Evolutionary conservation across 2,113 vertebrate species (phyloP).

Genomic region (Columba janthina): DNA sequence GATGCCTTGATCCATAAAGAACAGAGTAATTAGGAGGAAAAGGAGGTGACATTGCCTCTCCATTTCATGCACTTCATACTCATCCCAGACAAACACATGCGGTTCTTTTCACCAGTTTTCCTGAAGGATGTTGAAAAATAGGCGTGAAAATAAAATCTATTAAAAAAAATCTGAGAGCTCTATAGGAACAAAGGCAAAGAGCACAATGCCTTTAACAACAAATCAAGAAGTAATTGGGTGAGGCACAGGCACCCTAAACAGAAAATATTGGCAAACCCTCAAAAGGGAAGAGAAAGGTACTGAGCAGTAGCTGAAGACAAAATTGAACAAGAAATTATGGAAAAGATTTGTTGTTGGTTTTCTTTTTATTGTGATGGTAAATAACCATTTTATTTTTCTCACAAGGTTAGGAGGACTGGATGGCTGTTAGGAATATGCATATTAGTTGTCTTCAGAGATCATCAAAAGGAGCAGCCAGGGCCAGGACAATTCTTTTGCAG

Average conservation of each 20-base stretch:
- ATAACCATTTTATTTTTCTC: not conserved
- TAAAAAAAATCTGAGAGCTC: not conserved
- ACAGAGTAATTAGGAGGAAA: not conserved
- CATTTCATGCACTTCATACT: not conserved
- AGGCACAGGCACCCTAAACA: not conserved
- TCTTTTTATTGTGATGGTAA: not conserved
- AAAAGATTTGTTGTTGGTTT: not conserved
- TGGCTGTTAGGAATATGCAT: not conserved
- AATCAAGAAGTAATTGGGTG: not conserved
- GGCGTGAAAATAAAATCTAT: not conserved
- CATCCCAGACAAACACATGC: not conserved
- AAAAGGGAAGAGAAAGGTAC: not conserved
- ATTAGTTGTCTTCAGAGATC: not conserved
- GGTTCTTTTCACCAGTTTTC: not conserved
- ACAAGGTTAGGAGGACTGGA: not conserved
- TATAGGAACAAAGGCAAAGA: not conserved
- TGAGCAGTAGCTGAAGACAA: not conserved
- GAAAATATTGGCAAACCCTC: not conserved
- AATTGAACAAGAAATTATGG: not conserved
- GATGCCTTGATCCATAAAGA: conserved; percentile 18
- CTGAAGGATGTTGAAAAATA: not conserved
- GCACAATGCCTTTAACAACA: not conserved
- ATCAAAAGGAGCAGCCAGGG: not conserved
- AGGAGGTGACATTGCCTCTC: not conserved
- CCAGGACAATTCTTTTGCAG: not conserved